Evolutionary conservation across 2,797 vertebrate genomes (phyloP).

Genomic region (Austrolebias charrua): DNA sequence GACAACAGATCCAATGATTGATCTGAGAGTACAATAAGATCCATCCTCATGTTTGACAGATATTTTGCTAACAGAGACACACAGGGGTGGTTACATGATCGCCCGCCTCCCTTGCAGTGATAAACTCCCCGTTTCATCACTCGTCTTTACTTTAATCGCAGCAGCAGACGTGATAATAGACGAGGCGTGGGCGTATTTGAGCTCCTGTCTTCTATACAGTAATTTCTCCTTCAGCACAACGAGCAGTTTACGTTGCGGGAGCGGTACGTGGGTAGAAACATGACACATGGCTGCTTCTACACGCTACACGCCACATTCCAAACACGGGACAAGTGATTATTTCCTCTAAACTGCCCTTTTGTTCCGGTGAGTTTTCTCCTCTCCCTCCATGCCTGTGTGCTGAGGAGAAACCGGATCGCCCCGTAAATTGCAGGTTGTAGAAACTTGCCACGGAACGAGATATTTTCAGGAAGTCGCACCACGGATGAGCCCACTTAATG

Average conservation of each 20-base stretch:
- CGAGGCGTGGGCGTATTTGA: neutral
- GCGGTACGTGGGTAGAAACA: neutral
- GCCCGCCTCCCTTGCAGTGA: neutral
- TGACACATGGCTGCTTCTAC: neutral
- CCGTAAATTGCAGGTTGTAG: constrained; percentile 6
- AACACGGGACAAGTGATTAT: neutral
- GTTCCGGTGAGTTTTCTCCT: constrained; percentile 1
- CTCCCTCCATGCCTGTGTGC: neutral
- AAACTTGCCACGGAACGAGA: neutral
- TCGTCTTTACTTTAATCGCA: neutral
- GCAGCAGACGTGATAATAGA: neutral
- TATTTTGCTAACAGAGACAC: too few species aligned
- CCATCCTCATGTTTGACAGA: too few species aligned
- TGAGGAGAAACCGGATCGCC: constrained; percentile 8
- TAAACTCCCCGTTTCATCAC: too few species aligned
- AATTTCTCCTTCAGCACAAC: neutral
- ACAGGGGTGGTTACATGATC: too few species aligned
- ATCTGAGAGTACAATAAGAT: too few species aligned
- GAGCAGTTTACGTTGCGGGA: neutral
- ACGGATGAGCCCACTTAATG: neutral
- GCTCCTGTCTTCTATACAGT: neutral
- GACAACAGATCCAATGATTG: too few species aligned
- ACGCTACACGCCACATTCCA: too few species aligned
- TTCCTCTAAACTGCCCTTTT: constrained; percentile 2
- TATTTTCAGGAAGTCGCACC: constrained; percentile 10